Base-by-base conservation (phyloP, 1,140 invertebrate species). In the Eurytemora carolleeae region DNA sequence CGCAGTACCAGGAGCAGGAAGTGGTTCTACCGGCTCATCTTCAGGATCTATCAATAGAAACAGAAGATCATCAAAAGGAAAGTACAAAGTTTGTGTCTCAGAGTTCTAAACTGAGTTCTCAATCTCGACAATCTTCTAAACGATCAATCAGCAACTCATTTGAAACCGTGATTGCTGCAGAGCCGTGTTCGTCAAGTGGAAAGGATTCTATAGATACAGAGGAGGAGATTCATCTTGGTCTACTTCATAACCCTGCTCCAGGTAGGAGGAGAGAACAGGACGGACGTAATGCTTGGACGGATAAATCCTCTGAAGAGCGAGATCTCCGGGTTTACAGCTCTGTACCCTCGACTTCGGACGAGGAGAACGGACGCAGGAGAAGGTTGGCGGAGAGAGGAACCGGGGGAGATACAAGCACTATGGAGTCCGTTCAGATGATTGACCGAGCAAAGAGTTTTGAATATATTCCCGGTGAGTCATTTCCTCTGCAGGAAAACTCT, bases 381-480 rank as follows among this genome's bases (percentile, higher is more conserved):
- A 44, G 31, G 31, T n/a, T 44, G 7, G n/a, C 7, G 31, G 31
- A n/a, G n/a, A n/a, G 7, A 12, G 31, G n/a, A 44, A 44, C 31
- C n/a, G 31, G 7, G 7, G 31, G 31, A 44, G 31, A 44, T 44
- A 44, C 31, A n/a, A 44, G 31, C 31, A 44, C 31, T 44, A 12
- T 44, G n/a, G 31, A 44, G 7, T 44, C 31, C n/a, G 31, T 44
- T 44, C 31, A 44, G 31, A 44, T 44, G 31, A 59, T 59, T 59
- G 58, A 59, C 22, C 16, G 58, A 12, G 58, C 58, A n/a, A 59
- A 59, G 25, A 59, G 58, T 25, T 59, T 59, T 21, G 58, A 59
- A 31, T 59, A 59, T 22, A 24, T 59, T 31, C 58, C 58, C 2
- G 58, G 58, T 1, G 58, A 59, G 31, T 59, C 58, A 2, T 59